Percentiles rank a stretch among this genome's conserved stretches.
Conservation (phyloP, 92 coral and sea anemone species). For the Virgularia gustaviana region DNA sequence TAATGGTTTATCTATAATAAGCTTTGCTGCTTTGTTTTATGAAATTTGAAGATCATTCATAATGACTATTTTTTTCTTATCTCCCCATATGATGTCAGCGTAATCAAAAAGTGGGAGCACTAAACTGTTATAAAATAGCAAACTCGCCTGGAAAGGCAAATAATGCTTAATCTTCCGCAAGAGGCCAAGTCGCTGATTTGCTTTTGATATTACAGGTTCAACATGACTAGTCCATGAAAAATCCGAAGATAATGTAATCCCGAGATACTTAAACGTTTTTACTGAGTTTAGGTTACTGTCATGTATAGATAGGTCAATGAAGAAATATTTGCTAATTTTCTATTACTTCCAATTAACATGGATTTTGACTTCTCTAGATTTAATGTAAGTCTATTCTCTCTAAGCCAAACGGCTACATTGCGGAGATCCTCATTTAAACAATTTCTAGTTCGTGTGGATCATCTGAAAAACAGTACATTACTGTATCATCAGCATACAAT, state of each 20-base stretch:
- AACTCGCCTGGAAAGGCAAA: background rate
- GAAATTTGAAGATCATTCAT: background rate
- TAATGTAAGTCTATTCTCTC: background rate
- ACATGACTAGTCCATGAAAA: conserved; percentile 2
- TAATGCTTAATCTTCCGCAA: background rate
- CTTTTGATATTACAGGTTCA: background rate
- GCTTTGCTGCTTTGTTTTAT: background rate
- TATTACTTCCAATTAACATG: background rate
- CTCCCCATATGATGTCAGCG: conserved; percentile 2
- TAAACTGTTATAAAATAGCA: background rate
- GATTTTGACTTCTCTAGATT: background rate
- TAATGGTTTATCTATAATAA: background rate
- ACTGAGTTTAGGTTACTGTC: background rate
- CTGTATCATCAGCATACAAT: background rate
- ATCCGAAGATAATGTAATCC: background rate
- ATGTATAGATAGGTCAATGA: background rate
- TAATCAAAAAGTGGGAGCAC: conserved; percentile 3
- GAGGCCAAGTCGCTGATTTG: conserved; percentile 10
- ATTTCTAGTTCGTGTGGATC: background rate
- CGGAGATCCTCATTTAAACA: background rate
- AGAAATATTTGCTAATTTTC: background rate
- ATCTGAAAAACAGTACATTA: background rate
- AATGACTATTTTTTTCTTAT: background rate
- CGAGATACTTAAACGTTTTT: background rate
- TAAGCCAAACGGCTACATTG: background rate